phyloP scores from a whole-genome alignment of 2,888 invertebrate genomes.

The Chymomyza caudatula region DNA sequence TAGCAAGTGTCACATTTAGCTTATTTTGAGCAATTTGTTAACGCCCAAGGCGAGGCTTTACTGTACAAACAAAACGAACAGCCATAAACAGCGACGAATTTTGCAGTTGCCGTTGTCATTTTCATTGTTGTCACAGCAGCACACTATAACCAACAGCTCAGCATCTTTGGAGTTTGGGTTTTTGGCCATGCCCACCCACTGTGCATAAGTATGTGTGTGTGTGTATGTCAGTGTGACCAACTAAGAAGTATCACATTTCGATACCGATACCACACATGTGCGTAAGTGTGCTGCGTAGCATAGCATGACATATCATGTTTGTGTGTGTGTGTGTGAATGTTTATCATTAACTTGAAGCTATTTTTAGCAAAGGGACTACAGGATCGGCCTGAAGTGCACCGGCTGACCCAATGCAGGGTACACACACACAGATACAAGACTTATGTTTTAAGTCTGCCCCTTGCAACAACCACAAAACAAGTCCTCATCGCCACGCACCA shows the following conservation, averaged over 20 bases:
- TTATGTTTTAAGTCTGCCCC: background rate
- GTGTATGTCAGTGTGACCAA: background rate
- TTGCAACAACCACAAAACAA: background rate
- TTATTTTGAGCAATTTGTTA: background rate
- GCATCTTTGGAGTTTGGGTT: background rate
- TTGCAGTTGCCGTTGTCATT: background rate
- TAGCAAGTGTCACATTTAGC: too few relatives aligned
- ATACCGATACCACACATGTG: background rate
- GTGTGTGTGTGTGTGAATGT: slow-evolving; percentile 10
- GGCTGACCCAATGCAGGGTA: background rate
- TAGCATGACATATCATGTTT: background rate
- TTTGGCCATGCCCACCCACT: background rate
- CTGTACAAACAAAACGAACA: background rate
- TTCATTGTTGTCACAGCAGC: background rate
- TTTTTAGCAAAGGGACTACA: background rate
- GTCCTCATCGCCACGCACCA: too few relatives aligned
- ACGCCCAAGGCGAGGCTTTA: background rate
- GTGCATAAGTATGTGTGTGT: slow-evolving; percentile 7
- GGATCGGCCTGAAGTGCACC: background rate
- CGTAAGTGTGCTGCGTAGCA: background rate
- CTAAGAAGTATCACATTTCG: background rate
- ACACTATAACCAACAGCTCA: background rate
- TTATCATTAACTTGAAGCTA: background rate
- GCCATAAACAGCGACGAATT: too few relatives aligned
- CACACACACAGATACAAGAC: background rate